Percentiles rank a stretch among this genome's conserved stretches.
Evolutionary conservation across 37 sponge, comb jelly and placozoan genomes (phyloP).

Genomic region (Sycon ciliatum): DNA sequence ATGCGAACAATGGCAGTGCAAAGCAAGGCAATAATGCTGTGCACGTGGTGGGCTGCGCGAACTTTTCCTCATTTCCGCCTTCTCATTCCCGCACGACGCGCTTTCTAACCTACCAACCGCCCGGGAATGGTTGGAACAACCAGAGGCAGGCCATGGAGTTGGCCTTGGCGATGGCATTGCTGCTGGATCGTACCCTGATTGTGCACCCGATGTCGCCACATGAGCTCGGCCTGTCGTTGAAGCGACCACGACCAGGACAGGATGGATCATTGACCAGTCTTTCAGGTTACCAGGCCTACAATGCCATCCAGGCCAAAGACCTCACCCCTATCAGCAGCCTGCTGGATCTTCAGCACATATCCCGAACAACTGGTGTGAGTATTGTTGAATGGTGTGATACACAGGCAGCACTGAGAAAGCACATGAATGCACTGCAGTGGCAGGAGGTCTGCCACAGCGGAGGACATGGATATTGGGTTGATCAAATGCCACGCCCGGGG

Average conservation of each 20-base stretch:
- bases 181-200: constrained; percentile 69
- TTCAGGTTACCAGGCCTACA: constrained; percentile 61
- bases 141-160: constrained; percentile 70
- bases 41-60: too few relatives aligned
- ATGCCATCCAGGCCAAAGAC: constrained; percentile 35
- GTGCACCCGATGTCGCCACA: constrained; percentile 76
- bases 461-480: constrained; percentile 72
- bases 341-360: constrained; percentile 53
- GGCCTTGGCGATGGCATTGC: constrained; percentile 53
- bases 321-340: constrained; percentile 51
- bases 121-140: constrained; percentile 88
- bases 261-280: neutral
- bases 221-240: constrained; percentile 22
- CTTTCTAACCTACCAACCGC: constrained; percentile 65
- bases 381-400: constrained; percentile 54
- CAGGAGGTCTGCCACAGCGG: constrained; percentile 62
- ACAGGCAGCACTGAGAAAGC: constrained; percentile 14
- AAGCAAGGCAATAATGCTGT: too few relatives aligned
- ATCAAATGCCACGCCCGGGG: constrained; percentile 29
- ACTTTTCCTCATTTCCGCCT: too few relatives aligned
- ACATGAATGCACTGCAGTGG: constrained; percentile 37
- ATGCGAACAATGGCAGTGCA: too few relatives aligned
- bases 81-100: too few relatives aligned
- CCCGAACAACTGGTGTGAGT: constrained; percentile 12
- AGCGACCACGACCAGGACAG: constrained; percentile 26